phyloP scores from a whole-genome alignment of 2,797 vertebrate genomes.

The Lepus oiostolus region DNA sequence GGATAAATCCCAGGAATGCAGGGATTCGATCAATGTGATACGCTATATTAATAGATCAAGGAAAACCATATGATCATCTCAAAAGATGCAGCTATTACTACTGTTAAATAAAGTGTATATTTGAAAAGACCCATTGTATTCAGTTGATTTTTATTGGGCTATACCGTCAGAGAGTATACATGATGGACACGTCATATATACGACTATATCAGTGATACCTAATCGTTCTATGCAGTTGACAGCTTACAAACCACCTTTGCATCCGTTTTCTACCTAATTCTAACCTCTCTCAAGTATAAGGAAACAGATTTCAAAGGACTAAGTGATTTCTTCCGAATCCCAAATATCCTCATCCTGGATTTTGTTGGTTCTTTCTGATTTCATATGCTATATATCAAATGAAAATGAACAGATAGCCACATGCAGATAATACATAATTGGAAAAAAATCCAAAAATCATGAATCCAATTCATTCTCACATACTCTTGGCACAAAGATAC shows the following conservation, averaged over 20 bases:
- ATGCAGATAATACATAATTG: background rate
- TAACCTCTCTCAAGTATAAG: constrained; percentile 32
- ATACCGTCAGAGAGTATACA: background rate
- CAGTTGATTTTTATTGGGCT: constrained; percentile 57
- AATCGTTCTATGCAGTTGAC: background rate
- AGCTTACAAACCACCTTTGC: constrained; percentile 42
- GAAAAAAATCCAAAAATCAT: background rate
- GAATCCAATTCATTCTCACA: constrained; percentile 24
- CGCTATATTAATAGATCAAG: constrained; percentile 19
- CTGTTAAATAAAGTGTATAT: constrained; percentile 24
- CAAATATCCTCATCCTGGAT: constrained; percentile 33
- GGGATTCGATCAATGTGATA: background rate
- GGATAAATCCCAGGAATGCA: background rate
- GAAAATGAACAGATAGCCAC: constrained; percentile 31
- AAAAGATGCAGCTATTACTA: constrained; percentile 33
- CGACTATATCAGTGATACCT: background rate
- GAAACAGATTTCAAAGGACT: constrained; percentile 27
- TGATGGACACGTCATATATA: constrained; percentile 6
- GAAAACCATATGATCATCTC: background rate
- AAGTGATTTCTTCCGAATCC: constrained; percentile 26
- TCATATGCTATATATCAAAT: constrained; percentile 3
- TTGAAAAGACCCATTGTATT: constrained; percentile 16
- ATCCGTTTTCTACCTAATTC: constrained; percentile 18
- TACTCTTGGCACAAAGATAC: constrained; percentile 25
- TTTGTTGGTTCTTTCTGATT: constrained; percentile 49